Base-by-base conservation (phyloP, 2,888 invertebrate genomes). In the Trichogramma evanescens region DNA sequence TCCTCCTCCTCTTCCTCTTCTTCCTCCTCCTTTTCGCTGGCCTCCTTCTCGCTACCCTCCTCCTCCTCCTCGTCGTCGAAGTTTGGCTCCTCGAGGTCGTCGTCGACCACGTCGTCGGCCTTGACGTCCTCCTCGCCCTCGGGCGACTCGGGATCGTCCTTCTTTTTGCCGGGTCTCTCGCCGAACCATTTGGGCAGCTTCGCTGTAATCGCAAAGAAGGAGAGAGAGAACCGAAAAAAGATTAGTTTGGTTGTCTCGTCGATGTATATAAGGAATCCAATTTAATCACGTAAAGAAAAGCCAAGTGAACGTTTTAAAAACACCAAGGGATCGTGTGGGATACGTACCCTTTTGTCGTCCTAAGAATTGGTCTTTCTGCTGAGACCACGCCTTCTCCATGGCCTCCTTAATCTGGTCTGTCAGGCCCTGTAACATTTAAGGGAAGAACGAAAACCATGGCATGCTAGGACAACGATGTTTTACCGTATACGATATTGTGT, bases 131-230 rank as follows among this genome's bases (percentile, higher is more conserved):
- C 92, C 79, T 93, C 93, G 71, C 92, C 94, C 74, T 93, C 94
- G 66, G 94, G 94, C 74, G 93, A 89, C 69, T 93, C 93, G 68
- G 87, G 87, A 68, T 91, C 93, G 68, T 89, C 93, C 79, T 87
- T 80, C 84, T 93, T 94, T 82, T 92, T 93, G 84, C 93, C 93
- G 69, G 93, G 93, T 81, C 93, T 85, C 82, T 94, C 94, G 73
- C 94, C 93, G 85, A 93, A 93, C 94, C 94, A 94, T 81, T 93
- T 94, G 73, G 93, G 93, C 81, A 94, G 83, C 85, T 89, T 89
- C 84, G 93, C 94, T 93, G 79, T 74, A 58, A 59, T 52, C 56
- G 55, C 44, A 5, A 46, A 42, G 38, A 61, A 50, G 4, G 39
- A 46, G n/a, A 55, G 49, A 49, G 40, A 46, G 4, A 8, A 41